Evolutionary conservation across 2,888 invertebrate species (phyloP).

Genomic region (Cantharis rufa): DNA sequence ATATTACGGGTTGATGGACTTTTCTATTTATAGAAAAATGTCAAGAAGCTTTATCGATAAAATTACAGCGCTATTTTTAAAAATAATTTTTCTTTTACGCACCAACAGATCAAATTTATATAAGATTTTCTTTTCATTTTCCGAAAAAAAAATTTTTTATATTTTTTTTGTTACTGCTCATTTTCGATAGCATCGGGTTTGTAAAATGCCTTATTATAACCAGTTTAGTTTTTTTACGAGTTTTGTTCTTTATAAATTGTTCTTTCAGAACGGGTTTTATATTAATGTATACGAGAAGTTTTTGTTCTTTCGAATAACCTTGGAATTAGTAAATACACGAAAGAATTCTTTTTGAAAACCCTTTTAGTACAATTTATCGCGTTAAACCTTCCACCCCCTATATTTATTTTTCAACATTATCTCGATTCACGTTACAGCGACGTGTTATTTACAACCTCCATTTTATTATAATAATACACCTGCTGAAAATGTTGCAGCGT

Average conservation of each 20-base stretch:
- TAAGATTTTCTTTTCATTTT: background rate
- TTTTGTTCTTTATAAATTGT: conserved; percentile 40
- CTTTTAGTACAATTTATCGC: conserved; percentile 15
- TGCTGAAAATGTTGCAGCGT: conserved; percentile 41
- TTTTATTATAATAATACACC: conserved; percentile 46
- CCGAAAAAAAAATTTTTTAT: background rate
- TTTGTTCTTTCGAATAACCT: conserved; percentile 33
- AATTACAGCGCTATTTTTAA: background rate
- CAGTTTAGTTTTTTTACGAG: conserved; percentile 37
- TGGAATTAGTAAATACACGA: conserved; percentile 28
- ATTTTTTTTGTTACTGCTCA: background rate
- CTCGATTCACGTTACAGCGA: conserved; percentile 36
- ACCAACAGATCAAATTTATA: background rate
- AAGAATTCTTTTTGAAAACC: conserved; percentile 5
- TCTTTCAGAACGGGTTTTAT: conserved; percentile 38
- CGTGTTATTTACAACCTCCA: conserved; percentile 42
- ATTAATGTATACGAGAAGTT: conserved; percentile 33
- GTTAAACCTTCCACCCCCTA: conserved; percentile 22
- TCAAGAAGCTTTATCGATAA: conserved; percentile 7
- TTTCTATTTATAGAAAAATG: conserved; percentile 4
- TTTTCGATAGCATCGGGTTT: conserved; percentile 32
- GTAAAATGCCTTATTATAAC: conserved; percentile 42
- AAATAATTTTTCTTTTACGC: too few species aligned
- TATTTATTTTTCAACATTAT: conserved; percentile 37
- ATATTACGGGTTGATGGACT: conserved; percentile 39